Evolutionary conservation across 2,797 vertebrate species (phyloP), one percentile per base, ranked within the genome.

Genomic region (Muscicapa comitata): DNA sequence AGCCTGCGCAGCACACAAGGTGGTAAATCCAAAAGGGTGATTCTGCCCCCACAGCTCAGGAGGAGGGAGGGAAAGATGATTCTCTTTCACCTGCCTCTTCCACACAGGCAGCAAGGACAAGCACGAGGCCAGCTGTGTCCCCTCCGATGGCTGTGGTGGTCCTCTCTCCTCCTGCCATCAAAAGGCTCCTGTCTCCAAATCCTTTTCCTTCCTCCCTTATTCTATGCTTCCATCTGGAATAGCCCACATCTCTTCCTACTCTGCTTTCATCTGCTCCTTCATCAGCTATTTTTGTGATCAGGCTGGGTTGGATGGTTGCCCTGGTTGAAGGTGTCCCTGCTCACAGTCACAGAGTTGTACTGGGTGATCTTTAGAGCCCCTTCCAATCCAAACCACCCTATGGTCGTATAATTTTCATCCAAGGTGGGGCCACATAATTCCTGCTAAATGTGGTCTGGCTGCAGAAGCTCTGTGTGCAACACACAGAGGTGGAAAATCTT

Each of bases 181-280:
- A 48, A 58, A 74, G 19, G 16, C 16, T 91, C 4, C 10, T 71
- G 9, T 48, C 40, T 74, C 45, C 57, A 43, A 78, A 74, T 43
- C 8, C 4, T 43, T 67, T 79, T 88, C 54, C 47, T 47, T 54
- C 42, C 35, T 80, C 5, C 3, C 1, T 5, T 45, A 4, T 65
- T 33, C 43, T 6, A 0, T 12, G 9, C 3, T 74, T 5, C 47
- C 21, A 20, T 21, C n/a, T 54, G 16, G 40, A 51, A 3, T 4
- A 50, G 9, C 13, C 45, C 29, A 33, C 1, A 2, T 3, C 42
- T 71, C 42, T 31, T n/a, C 11, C 8, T 29, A 4, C 17, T 84
- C 42, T 55, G n/a, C 48, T 74, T 19, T 88, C 26, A 26, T n/a
- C 28, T 47, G 11, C 14, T 40, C 33, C 24, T 75, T 51, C 20